Conservation (phyloP, 2,888 invertebrate genomes). For the Odontothrips loti region DNA sequence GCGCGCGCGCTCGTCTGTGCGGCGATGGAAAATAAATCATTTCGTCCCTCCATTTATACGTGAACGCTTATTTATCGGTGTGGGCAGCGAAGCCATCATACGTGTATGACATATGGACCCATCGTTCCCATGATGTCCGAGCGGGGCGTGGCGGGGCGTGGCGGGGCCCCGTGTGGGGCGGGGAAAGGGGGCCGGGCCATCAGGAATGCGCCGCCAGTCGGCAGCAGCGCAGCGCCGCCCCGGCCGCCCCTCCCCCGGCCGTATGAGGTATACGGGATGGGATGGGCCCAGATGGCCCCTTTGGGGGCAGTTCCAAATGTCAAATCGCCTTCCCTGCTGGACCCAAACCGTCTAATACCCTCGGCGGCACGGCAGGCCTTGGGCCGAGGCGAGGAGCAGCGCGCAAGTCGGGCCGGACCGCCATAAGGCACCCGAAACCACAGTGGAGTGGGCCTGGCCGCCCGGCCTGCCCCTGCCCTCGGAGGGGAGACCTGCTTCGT, state of each 20-base stretch:
- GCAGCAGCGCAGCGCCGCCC: not conserved
- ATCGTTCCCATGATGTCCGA: conserved; percentile 24
- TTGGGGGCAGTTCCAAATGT: conserved; percentile 24
- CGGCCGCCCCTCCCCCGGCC: not conserved
- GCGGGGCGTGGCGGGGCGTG: conserved; percentile 3
- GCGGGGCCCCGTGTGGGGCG: not conserved
- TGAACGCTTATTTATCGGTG: conserved; percentile 20
- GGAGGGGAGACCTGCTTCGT: too few relatives aligned
- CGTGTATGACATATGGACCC: conserved; percentile 22
- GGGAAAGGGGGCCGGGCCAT: not conserved
- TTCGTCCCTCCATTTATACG: conserved; percentile 16
- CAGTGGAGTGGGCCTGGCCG: too few relatives aligned
- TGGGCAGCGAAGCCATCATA: conserved; percentile 22
- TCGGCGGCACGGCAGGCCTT: not conserved
- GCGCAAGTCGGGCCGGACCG: too few relatives aligned
- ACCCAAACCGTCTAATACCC: not conserved
- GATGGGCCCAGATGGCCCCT: too few relatives aligned
- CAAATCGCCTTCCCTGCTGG: not conserved
- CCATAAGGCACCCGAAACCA: too few relatives aligned
- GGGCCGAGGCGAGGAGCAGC: not conserved
- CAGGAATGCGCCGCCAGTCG: conserved; percentile 18
- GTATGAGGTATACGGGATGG: not conserved
- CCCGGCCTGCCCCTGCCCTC: too few relatives aligned
- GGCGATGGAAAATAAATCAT: conserved; percentile 21
- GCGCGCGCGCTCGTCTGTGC: too few relatives aligned